Percentiles rank a stretch among this genome's conserved stretches.
These are phyloP conservation scores for Adoxophyes honmai DNA, from an alignment of 1,140 invertebrate genomes.

Conservation along the genomic window DNA sequence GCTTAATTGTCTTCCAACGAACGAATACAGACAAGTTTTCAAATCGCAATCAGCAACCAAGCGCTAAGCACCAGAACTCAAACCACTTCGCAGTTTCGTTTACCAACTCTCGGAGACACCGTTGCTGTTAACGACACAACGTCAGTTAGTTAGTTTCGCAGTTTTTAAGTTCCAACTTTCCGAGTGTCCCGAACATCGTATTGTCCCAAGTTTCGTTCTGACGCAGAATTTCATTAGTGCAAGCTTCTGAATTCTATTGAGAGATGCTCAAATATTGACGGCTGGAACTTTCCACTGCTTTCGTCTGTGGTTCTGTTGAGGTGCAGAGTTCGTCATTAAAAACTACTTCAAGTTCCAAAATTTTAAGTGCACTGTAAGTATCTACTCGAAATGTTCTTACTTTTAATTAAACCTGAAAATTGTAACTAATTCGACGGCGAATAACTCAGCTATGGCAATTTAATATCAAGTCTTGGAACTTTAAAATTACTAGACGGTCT, in stretches of 20 bases:
- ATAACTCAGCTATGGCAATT: neutral
- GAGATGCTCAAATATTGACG: constrained; percentile 1
- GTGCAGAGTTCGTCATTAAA: constrained; percentile 5
- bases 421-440: neutral
- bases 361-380: neutral
- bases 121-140: neutral
- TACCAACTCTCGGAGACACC: neutral
- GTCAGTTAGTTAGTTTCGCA: constrained; percentile 3
- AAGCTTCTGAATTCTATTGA: neutral
- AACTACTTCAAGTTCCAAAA: neutral
- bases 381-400: neutral
- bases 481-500: neutral
- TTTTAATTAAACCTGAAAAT: neutral
- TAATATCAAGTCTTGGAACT: neutral
- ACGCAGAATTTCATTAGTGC: constrained; percentile 1
- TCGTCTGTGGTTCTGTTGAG: neutral
- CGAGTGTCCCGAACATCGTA: constrained; percentile 8
- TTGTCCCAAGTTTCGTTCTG: neutral
- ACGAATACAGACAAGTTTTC: neutral
- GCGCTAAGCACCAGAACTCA: neutral
- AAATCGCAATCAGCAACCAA: neutral
- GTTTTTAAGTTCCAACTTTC: constrained; percentile 2
- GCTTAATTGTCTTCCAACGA: no score
- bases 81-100: constrained; percentile 4
- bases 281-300: neutral